Conservation (phyloP, 2,113 vertebrate species). For the Hemicordylus capensis region DNA sequence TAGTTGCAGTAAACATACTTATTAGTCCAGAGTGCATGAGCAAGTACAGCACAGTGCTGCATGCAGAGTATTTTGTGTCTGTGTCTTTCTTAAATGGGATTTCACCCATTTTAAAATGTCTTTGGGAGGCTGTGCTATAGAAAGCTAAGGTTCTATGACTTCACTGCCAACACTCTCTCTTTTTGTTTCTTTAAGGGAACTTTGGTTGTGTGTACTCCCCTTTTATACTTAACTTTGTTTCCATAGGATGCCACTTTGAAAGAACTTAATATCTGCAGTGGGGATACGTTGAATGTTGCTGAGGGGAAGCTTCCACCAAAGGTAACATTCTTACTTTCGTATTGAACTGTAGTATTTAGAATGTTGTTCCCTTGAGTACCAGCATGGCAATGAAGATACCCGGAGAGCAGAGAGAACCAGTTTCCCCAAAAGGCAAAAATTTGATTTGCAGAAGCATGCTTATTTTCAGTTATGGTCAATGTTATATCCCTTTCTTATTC, state of each 20-base stretch:
- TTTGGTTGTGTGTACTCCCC: neutral
- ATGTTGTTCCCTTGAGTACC: neutral
- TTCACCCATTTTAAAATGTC: neutral
- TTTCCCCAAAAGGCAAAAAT: neutral
- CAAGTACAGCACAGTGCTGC: neutral
- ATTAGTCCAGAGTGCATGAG: neutral
- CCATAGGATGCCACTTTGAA: slow-evolving; percentile 85
- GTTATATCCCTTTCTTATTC: no score
- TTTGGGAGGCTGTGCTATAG: neutral
- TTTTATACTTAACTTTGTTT: slow-evolving; percentile 29
- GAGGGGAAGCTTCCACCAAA: slow-evolving; percentile 88
- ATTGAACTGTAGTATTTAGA: neutral
- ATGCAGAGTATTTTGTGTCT: neutral
- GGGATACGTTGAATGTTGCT: slow-evolving; percentile 87
- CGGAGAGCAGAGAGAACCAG: neutral
- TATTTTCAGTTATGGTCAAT: neutral
- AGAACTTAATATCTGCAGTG: slow-evolving; percentile 82
- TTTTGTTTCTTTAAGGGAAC: neutral
- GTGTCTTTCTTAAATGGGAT: neutral
- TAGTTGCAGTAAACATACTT: neutral
- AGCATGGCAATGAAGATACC: neutral
- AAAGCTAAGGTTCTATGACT: neutral
- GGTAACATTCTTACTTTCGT: slow-evolving; percentile 69
- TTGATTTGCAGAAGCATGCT: neutral
- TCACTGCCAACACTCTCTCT: neutral